phyloP scores from a whole-genome alignment of 2,797 vertebrate species.

The Crax fasciolata region DNA sequence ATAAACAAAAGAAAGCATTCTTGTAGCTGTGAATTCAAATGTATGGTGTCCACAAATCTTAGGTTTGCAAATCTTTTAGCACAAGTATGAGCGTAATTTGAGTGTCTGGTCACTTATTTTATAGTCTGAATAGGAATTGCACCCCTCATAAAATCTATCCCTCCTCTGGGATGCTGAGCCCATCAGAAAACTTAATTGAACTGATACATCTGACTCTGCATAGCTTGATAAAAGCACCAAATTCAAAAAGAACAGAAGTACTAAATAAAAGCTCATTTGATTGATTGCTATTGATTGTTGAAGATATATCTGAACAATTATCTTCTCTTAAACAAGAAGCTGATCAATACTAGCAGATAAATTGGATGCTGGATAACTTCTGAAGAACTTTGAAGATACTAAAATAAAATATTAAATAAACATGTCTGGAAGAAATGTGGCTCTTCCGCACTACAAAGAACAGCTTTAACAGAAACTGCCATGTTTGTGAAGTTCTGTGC shows the following conservation, averaged over 20 bases:
- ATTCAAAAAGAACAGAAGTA: not conserved
- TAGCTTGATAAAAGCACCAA: not conserved
- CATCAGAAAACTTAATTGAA: not conserved
- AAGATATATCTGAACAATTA: not conserved
- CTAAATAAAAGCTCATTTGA: not conserved
- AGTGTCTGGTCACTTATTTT: not conserved
- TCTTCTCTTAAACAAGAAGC: not conserved
- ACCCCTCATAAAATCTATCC: not conserved
- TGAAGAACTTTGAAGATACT: not conserved
- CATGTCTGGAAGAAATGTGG: not conserved
- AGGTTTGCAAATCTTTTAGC: not conserved
- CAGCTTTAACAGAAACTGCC: not conserved
- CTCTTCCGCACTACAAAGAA: not conserved
- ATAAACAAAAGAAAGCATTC: not conserved
- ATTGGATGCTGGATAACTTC: not conserved
- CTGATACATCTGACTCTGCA: not conserved
- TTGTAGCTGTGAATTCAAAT: not conserved
- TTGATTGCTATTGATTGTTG: not conserved
- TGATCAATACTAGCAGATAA: not conserved
- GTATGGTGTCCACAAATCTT: not conserved
- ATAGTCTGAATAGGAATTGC: not conserved
- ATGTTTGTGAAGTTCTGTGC: not conserved
- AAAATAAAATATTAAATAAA: not conserved
- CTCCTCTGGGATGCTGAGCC: not conserved
- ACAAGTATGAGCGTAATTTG: not conserved